These are phyloP conservation scores for Palythoa caribaeorum DNA, from an alignment of 92 coral and sea anemone genomes.

Conservation along the genomic window DNA sequence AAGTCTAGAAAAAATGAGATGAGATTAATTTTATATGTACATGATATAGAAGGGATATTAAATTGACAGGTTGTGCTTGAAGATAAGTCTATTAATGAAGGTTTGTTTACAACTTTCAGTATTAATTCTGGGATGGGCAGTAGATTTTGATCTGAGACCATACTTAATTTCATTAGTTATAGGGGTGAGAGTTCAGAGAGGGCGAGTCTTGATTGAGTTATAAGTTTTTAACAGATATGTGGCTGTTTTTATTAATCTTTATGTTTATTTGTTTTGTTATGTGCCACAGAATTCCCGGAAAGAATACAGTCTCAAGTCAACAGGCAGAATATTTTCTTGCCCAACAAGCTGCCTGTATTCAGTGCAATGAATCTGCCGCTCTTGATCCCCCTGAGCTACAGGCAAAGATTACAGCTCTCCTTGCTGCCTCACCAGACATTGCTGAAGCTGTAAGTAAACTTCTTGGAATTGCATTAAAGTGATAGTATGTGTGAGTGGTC, in stretches of 20 bases:
- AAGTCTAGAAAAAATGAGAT: no score
- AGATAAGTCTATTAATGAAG: no score
- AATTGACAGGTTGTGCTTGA: no score
- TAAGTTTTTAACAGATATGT: not conserved
- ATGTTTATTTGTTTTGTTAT: not conserved
- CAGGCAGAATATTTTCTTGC: slow-evolving; percentile 94
- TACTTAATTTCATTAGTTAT: no score
- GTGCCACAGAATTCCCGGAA: not conserved
- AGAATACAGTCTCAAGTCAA: slow-evolving; percentile 72
- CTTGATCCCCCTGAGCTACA: slow-evolving; percentile 85
- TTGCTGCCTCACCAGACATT: slow-evolving; percentile 80
- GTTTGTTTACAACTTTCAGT: no score
- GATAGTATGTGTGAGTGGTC: no score
- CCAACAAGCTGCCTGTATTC: slow-evolving; percentile 91
- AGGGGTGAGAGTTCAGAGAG: no score
- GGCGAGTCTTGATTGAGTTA: no score
- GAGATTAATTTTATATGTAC: no score
- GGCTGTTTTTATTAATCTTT: not conserved
- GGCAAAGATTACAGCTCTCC: slow-evolving; percentile 75
- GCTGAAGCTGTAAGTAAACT: slow-evolving; percentile 89
- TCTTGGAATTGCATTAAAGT: not conserved
- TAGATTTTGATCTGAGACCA: no score
- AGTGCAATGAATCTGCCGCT: slow-evolving; percentile 87
- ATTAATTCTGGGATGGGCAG: no score
- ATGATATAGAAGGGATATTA: no score